A percentile compares a stretch with the other conserved stretches of the same genome.
Evolutionary conservation across 2,113 vertebrate genomes (phyloP).

Genomic region (Mobula hypostoma): DNA sequence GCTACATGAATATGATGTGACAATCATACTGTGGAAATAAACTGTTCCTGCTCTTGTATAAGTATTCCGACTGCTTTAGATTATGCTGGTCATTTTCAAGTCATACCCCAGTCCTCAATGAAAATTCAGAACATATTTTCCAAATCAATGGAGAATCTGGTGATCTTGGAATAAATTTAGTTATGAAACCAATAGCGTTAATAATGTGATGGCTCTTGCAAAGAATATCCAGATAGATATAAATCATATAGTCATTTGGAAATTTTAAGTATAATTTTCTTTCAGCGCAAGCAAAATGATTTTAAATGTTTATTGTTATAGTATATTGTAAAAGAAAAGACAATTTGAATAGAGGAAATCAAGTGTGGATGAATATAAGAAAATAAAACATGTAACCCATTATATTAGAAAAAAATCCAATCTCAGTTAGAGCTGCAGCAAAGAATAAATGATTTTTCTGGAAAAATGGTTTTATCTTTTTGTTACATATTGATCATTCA

Average conservation of each 20-base stretch:
- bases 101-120: neutral
- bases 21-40: neutral
- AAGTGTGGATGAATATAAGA: neutral
- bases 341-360: neutral
- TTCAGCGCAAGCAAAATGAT: neutral
- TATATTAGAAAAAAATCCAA: neutral
- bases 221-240: neutral
- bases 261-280: neutral
- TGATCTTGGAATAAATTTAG: neutral
- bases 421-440: neutral
- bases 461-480: neutral
- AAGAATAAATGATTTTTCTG: conserved; percentile 21
- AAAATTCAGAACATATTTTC: neutral
- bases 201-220: too few species aligned
- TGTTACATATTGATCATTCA: neutral
- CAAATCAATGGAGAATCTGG: neutral
- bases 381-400: conserved; percentile 14
- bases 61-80: neutral
- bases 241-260: neutral
- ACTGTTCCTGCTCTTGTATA: neutral
- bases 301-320: neutral
- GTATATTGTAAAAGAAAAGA: neutral
- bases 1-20: neutral
- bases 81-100: neutral
- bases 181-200: neutral